These are phyloP conservation scores for Tamandua tetradactyla DNA, from an alignment of 2,797 vertebrate species.

Conservation along the genomic window DNA sequence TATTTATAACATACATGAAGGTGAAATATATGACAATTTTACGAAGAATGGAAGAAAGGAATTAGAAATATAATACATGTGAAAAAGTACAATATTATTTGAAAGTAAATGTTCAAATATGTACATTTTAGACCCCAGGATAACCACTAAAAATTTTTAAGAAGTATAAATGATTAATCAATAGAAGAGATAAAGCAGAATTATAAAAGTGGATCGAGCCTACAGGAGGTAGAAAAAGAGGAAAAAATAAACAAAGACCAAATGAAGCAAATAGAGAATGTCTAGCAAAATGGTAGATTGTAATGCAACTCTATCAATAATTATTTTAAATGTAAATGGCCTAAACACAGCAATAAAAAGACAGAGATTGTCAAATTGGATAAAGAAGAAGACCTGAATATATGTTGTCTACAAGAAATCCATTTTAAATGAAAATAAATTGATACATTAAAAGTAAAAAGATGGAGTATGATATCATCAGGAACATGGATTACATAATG, in stretches of 20 bases:
- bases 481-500: rapidly evolving
- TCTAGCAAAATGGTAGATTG: neutral
- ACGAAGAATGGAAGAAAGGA: rapidly evolving
- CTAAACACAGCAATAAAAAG: neutral
- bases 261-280: neutral
- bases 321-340: neutral
- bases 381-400: neutral
- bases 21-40: rapidly evolving
- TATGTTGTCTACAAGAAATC: neutral
- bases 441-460: neutral
- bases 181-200: neutral
- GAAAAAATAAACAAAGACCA: neutral
- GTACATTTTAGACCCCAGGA: neutral
- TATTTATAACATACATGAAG: rapidly evolving
- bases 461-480: rapidly evolving
- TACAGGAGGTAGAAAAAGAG: neutral
- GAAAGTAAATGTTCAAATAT: neutral
- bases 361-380: neutral
- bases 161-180: neutral
- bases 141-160: neutral
- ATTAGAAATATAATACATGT: rapidly evolving
- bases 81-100: neutral
- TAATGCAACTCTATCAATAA: neutral
- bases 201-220: neutral
- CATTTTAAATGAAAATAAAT: neutral